Evolutionary conservation across 2,888 invertebrate species (phyloP), one percentile per base, ranked within the genome.

Genomic region (Prostheceraeus crozeri): DNA sequence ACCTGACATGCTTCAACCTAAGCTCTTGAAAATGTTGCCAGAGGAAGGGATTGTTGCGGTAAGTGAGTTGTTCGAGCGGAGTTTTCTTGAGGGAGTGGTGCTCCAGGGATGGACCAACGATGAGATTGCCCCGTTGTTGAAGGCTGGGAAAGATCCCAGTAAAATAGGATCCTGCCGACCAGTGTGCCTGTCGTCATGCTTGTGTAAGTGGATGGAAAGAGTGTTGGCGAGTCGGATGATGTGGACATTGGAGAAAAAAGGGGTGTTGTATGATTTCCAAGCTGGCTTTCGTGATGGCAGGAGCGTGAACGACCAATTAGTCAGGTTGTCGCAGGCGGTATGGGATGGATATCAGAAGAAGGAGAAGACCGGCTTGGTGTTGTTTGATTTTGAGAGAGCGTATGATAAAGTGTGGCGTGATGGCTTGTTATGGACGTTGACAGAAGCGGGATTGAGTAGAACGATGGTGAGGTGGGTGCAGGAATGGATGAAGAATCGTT

Each of bases 291-390:
- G 23, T 8, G 28, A 21, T n/a, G 23, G 23, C 23, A 10, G 4
- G 4, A 28, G 25, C 48, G 28, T 30, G 23, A 30, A 48, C 23
- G 23, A 48, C 23, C 48, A 48, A 48, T 23, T 48, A 23, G 14
- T 14, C 23, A 48, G 48, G 28, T 25, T 48, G 3, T 48, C 48
- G 8, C 19, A 48, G 28, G 8, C 48, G 8, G 28, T 48, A 10
- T 25, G 48, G n/a, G 48, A 48, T 19, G 14, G 19, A 8, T 48
- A 28, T 48, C 8, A 48, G 48, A 48, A 48, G 28, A 48, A 48
- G 28, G n/a, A n/a, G n/a, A n/a, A n/a, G n/a, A 48, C 40, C n/a
- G 40, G n/a, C 40, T 14, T 8, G 40, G 40, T 40, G 14, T 14
- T 40, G n/a, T 40, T 40, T 40, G 40, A 40, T 19, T 40, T 40